Conservation (phyloP, 2,113 vertebrate genomes). For the Herpetotheres cachinnans region DNA sequence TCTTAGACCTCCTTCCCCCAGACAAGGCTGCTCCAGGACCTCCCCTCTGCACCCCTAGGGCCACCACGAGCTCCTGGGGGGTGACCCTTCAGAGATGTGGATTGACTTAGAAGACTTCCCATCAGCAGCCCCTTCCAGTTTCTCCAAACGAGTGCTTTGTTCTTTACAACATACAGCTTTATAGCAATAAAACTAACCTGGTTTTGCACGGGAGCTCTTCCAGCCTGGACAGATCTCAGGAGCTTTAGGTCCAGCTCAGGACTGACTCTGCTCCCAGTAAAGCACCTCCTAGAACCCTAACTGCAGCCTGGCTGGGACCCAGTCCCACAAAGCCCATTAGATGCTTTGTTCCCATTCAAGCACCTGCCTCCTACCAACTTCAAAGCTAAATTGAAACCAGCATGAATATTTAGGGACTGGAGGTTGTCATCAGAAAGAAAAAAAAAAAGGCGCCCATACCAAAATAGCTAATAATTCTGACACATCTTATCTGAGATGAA, state of each 20-base stretch:
- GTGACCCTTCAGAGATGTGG: accelerated
- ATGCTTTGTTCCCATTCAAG: not conserved
- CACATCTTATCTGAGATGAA: not conserved
- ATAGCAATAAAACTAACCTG: not conserved
- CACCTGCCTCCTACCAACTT: not conserved
- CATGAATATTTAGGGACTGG: conserved; percentile 10
- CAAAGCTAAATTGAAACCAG: not conserved
- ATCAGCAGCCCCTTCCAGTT: not conserved
- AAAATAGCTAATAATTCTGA: not conserved
- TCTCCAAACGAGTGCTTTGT: accelerated
- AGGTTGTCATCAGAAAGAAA: not conserved
- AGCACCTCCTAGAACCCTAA: not conserved
- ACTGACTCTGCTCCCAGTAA: not conserved
- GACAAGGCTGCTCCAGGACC: not conserved
- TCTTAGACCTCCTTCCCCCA: not conserved
- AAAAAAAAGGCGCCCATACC: not conserved
- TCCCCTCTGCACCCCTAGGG: no score
- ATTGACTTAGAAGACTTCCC: not conserved
- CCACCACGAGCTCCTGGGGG: not conserved
- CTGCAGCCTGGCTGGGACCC: not conserved
- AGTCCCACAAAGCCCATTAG: not conserved
- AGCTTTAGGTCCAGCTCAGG: not conserved
- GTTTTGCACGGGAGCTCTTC: not conserved
- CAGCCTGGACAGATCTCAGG: not conserved
- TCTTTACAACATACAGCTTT: accelerated